A percentile compares a stretch with the other conserved stretches of the same genome.
phyloP scores from a whole-genome alignment of 2,888 invertebrate species.

The Perizoma affinitatum region DNA sequence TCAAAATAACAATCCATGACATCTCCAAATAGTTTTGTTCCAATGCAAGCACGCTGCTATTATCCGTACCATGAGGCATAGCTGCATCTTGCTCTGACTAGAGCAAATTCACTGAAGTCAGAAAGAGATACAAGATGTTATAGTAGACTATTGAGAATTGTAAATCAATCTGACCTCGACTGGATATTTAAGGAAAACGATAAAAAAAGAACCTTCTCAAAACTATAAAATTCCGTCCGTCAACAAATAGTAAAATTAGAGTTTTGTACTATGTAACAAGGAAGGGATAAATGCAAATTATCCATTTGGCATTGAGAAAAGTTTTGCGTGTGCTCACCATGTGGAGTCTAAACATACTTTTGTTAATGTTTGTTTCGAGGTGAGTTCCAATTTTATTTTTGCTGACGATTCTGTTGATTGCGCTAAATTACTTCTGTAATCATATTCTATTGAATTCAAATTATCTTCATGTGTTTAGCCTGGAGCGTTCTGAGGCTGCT shows the following conservation, averaged over 20 bases:
- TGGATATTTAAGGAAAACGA: too few relatives aligned
- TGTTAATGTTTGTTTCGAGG: conserved; percentile 23
- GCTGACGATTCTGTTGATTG: not conserved
- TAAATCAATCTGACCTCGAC: too few relatives aligned
- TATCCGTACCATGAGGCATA: too few relatives aligned
- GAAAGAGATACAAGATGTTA: too few relatives aligned
- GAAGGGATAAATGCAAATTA: conserved; percentile 3
- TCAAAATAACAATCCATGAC: too few relatives aligned
- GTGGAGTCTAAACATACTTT: conserved; percentile 20
- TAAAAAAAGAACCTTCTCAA: conserved; percentile 3
- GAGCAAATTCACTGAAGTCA: too few relatives aligned
- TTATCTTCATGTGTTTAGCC: conserved; percentile 11
- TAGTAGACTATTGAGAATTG: too few relatives aligned
- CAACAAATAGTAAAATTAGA: not conserved
- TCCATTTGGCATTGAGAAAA: conserved; percentile 9
- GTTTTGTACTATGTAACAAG: conserved; percentile 5
- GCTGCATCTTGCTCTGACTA: too few relatives aligned
- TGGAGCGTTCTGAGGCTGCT: conserved; percentile 29
- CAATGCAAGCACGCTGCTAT: too few relatives aligned
- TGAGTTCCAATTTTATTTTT: conserved; percentile 2
- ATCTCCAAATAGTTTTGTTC: too few relatives aligned
- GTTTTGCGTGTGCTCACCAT: conserved; percentile 9
- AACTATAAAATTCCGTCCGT: conserved; percentile 9
- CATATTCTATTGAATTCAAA: not conserved
- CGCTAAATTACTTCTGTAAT: not conserved